Evolutionary conservation across 1,140 invertebrate species (phyloP), one percentile per base, ranked within the genome.

Genomic region (Rhopalosiphum maidis): DNA sequence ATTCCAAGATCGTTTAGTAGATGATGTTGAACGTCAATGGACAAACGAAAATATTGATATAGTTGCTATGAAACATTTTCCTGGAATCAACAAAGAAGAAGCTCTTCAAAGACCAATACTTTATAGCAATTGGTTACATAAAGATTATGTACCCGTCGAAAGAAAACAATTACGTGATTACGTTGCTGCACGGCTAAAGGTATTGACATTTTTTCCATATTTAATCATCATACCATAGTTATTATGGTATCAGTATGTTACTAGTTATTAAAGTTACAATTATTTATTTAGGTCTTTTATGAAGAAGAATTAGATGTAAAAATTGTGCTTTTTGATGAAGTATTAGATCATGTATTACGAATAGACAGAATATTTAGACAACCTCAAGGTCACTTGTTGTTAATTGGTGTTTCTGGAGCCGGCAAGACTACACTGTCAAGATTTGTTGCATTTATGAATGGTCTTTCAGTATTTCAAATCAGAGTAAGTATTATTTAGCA

Each of bases 361-460:
- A 99, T 99, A 95, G 99, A 99, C 96, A 96, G 99, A 95, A 99
- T 99, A 94, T 99, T 99, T 96, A 96, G 99, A 88, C 99, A 99
- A 96, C 99, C 99, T 23, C 99, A 99, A 95, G 99, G 99, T 91
- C 99, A 99, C 95, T 95, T 99, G 93, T 96, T 99, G 94, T 96
- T 99, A 0, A 99, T 99, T 95, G 99, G 99, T 94, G 98, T 99
- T 3, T 99, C 99, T 94, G 99, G 99, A 60, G 98, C 99, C 94
- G 99, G 99, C 93, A 99, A 99, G 96, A 99, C 99, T 2, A 99
- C 99, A 25, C 96, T 99, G 90, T 99, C 99, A 21, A 96, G 99
- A 94, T 99, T 99, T 95, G 99, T 99, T 48, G 99, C 99, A 88
- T 99, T 99, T 99, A 99, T 99, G 97, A 99, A 99, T 96, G 99